Evolutionary conservation across 2,888 invertebrate species (phyloP).

Genomic region (Synergus umbraculus): DNA sequence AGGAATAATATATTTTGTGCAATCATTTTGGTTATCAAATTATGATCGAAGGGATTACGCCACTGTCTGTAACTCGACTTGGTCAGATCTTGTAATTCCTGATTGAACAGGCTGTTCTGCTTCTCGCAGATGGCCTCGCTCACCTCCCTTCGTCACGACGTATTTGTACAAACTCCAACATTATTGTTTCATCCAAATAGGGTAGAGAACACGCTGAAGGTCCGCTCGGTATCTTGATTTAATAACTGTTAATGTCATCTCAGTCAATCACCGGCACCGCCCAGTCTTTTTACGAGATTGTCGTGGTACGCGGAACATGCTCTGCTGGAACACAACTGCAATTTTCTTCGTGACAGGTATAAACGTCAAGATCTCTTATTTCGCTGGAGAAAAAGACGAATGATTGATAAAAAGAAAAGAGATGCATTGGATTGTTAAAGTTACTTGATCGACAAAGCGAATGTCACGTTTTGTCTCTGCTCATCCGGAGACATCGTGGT

Average conservation of each 20-base stretch:
- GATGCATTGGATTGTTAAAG: not conserved
- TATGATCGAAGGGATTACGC: constrained; percentile 51
- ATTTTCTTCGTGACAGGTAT: constrained; percentile 32
- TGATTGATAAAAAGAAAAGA: not conserved
- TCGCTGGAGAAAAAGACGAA: not conserved
- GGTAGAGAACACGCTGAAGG: constrained; percentile 37
- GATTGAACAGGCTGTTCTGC: constrained; percentile 61
- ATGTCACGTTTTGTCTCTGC: not conserved
- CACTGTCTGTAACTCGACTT: constrained; percentile 58
- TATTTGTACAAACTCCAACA: constrained; percentile 61
- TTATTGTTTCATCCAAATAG: constrained; percentile 60
- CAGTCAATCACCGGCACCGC: constrained; percentile 49
- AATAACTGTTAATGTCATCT: constrained; percentile 70
- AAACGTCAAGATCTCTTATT: constrained; percentile 33
- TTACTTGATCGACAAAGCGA: not conserved
- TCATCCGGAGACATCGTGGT: not conserved
- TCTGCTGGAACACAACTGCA: constrained; percentile 6
- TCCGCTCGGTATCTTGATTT: constrained; percentile 64
- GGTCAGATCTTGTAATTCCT: constrained; percentile 60
- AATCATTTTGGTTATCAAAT: not conserved
- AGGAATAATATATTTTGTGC: not conserved
- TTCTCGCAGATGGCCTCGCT: constrained; percentile 22
- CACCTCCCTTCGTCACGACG: constrained; percentile 58
- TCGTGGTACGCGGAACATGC: constrained; percentile 27
- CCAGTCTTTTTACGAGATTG: constrained; percentile 48